Conservation (phyloP, 2,113 vertebrate species). For the Ondatra zibethicus region DNA sequence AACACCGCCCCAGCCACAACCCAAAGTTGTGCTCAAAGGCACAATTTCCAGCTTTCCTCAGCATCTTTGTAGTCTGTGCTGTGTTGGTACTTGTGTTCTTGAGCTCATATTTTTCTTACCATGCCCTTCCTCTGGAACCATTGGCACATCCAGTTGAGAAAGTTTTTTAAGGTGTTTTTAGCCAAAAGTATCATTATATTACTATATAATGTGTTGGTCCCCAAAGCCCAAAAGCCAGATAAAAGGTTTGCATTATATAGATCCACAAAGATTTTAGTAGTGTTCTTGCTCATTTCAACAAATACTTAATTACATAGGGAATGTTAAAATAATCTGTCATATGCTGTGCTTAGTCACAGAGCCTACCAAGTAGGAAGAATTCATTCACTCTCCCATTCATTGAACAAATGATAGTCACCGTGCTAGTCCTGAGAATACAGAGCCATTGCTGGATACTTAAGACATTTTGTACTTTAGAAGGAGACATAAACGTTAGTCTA, state of each 20-base stretch:
- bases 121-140: background rate
- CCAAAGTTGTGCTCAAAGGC: background rate
- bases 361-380: background rate
- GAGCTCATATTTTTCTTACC: background rate
- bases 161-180: background rate
- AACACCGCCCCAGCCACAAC: background rate
- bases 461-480: background rate
- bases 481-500: background rate
- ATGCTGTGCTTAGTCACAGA: background rate
- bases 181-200: background rate
- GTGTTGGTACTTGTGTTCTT: background rate
- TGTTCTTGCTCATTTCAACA: background rate
- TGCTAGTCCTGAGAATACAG: background rate
- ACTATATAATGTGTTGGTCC: background rate
- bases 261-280: background rate
- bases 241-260: background rate
- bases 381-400: background rate
- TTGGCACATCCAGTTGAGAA: background rate
- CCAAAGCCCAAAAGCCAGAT: constrained; percentile 22
- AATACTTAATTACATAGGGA: background rate
- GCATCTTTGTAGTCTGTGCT: background rate
- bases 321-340: background rate
- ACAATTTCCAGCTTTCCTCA: background rate
- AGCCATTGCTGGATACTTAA: background rate
- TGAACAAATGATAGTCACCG: background rate